These are phyloP conservation scores for Cepaea nemoralis DNA, from an alignment of 1,140 invertebrate genomes.

Conservation along the genomic window DNA sequence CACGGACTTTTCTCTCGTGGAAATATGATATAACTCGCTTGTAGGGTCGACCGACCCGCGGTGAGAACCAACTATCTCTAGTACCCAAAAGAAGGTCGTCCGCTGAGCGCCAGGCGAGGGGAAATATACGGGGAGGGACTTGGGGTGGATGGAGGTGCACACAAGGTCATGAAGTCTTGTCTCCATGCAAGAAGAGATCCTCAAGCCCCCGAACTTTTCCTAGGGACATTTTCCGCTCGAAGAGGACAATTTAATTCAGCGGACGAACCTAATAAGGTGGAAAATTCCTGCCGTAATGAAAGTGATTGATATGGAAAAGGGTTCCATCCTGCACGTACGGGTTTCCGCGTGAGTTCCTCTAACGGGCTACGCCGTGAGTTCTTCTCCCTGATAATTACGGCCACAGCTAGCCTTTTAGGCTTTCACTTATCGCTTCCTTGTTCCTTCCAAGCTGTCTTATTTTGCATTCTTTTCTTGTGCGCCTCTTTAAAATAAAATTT, in stretches of 20 bases:
- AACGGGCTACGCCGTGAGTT: not conserved
- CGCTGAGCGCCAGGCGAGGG: no score
- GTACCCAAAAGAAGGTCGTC: no score
- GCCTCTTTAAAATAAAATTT: no score
- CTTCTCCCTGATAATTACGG: slow-evolving; percentile 17
- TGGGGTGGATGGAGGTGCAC: not conserved
- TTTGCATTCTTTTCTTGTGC: not conserved
- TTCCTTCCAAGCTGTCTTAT: not conserved
- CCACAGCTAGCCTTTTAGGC: slow-evolving; percentile 13
- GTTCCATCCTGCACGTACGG: slow-evolving; percentile 14
- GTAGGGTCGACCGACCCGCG: no score
- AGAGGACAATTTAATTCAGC: slow-evolving; percentile 27
- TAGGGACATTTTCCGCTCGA: not conserved
- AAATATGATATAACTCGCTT: no score
- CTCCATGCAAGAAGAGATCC: not conserved
- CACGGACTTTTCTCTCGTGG: no score
- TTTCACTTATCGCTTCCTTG: not conserved
- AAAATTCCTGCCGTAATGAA: slow-evolving; percentile 18
- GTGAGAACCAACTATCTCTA: no score
- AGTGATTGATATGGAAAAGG: slow-evolving; percentile 27
- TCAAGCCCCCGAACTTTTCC: not conserved
- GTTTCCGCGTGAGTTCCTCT: not conserved
- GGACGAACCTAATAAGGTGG: slow-evolving; percentile 28
- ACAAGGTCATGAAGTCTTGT: slow-evolving; percentile 9
- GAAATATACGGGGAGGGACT: not conserved